Conservation (phyloP, 2,888 invertebrate genomes). For the Acanthosepion pharaonis region DNA sequence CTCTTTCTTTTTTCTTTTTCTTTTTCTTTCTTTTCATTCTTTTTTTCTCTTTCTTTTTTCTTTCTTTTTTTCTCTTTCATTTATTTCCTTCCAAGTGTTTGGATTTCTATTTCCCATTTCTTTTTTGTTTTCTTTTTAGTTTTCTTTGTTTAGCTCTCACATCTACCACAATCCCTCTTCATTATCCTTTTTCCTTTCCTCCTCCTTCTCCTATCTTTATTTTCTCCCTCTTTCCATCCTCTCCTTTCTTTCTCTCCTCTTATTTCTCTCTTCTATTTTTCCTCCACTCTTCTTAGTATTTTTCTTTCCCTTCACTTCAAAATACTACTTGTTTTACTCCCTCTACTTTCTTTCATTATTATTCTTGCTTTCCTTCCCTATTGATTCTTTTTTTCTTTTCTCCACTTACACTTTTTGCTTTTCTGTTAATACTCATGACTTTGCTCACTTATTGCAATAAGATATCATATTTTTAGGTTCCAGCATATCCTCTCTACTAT, state of each 20-base stretch:
- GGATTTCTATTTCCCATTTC: too few species aligned
- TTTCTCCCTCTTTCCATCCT: background rate
- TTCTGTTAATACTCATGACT: background rate
- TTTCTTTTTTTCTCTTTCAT: background rate
- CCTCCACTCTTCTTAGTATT: background rate
- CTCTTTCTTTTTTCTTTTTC: slow-evolving; percentile 17
- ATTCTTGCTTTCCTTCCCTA: too few species aligned
- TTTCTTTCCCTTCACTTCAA: slow-evolving; percentile 11
- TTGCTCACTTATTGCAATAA: background rate
- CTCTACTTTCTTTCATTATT: background rate
- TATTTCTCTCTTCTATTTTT: slow-evolving; percentile 18
- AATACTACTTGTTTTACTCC: background rate
- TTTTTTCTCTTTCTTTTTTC: background rate
- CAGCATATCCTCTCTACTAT: too few species aligned
- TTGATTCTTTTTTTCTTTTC: background rate
- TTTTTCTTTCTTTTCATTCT: background rate
- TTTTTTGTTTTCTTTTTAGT: too few species aligned
- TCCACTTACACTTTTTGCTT: too few species aligned
- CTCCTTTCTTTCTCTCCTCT: background rate
- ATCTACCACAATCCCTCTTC: too few species aligned
- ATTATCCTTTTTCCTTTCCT: too few species aligned
- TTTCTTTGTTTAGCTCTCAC: too few species aligned
- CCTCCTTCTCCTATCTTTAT: background rate
- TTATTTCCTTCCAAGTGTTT: too few species aligned
- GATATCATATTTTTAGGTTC: background rate